Percentiles rank a stretch among this genome's conserved stretches.
phyloP scores from a whole-genome alignment of 2,797 vertebrate species.

The Falco biarmicus region DNA sequence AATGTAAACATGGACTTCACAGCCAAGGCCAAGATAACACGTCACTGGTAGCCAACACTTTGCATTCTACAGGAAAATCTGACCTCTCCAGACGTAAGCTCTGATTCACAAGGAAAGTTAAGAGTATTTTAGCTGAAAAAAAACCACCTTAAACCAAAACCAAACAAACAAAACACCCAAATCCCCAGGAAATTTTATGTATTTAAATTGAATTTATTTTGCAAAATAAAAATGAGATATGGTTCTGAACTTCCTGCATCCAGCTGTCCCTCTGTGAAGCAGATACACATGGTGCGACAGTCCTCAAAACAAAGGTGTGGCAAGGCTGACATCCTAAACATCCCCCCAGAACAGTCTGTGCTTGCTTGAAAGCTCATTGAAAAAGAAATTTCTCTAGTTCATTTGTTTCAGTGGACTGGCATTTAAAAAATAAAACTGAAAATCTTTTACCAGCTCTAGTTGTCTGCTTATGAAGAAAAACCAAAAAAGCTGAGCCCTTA shows the following conservation, averaged over 20 bases:
- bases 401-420: neutral
- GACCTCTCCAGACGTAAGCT: neutral
- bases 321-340: neutral
- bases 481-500: neutral
- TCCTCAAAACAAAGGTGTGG: neutral
- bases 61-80: neutral
- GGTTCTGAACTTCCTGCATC: neutral
- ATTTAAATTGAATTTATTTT: neutral
- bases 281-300: neutral
- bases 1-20: slow-evolving; percentile 4
- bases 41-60: neutral
- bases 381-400: neutral
- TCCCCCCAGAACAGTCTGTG: neutral
- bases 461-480: neutral
- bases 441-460: neutral
- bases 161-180: neutral
- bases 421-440: neutral
- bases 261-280: neutral
- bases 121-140: neutral
- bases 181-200: neutral
- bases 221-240: neutral
- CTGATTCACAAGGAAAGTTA: neutral
- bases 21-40: neutral
- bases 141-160: neutral
- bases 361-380: neutral